These are phyloP conservation scores for Lasaia peninsularis DNA, from an alignment of 1,140 invertebrate genomes.

Conservation along the genomic window DNA sequence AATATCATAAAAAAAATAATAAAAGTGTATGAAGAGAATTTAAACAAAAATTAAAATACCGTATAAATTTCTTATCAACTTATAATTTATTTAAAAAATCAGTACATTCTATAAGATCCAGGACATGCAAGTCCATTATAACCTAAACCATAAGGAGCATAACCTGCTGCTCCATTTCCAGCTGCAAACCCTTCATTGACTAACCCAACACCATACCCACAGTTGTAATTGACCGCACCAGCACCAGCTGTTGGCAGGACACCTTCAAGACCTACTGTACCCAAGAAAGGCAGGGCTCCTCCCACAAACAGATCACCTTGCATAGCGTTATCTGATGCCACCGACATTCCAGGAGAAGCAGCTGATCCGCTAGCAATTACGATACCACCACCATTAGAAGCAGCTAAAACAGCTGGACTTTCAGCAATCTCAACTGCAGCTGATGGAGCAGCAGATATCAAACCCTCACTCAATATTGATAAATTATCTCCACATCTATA, in stretches of 20 bases:
- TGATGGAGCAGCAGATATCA: not conserved
- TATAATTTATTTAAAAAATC: not conserved
- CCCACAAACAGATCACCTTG: not conserved
- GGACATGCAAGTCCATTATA: not conserved
- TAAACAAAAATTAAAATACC: too few relatives aligned
- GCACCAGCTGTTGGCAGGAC: not conserved
- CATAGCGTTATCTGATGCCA: not conserved
- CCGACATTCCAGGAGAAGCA: not conserved
- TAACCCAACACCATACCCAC: not conserved
- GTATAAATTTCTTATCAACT: too few relatives aligned
- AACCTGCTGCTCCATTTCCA: not conserved
- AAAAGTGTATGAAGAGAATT: too few relatives aligned
- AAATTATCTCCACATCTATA: not conserved
- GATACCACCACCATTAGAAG: not conserved
- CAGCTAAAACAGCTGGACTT: conserved; percentile 1
- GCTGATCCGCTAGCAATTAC: conserved; percentile 5
- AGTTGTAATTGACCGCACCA: conserved; percentile 1
- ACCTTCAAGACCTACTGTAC: not conserved
- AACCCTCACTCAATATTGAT: not conserved
- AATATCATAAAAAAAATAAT: too few relatives aligned
- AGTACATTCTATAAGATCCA: not conserved
- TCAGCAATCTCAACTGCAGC: not conserved
- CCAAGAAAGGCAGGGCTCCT: not conserved
- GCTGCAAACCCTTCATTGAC: not conserved
- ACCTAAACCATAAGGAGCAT: not conserved